Evolutionary conservation across 1,140 invertebrate genomes (phyloP).

Genomic region (Papilio polytes): DNA sequence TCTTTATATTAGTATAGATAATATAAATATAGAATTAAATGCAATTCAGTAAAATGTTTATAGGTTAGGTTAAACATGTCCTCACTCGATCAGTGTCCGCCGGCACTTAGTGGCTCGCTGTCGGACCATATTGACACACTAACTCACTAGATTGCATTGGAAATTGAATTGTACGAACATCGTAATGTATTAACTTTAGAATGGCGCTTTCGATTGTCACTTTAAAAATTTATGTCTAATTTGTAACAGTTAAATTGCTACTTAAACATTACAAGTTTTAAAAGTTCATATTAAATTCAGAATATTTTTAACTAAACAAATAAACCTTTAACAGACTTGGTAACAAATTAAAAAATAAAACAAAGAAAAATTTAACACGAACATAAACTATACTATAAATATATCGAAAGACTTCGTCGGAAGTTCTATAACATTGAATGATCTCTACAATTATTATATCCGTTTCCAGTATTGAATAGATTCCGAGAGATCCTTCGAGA

Average conservation of each 20-base stretch:
- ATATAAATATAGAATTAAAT: background rate
- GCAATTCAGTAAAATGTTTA: background rate
- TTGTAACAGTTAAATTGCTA: no score
- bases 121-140: conserved; percentile 8
- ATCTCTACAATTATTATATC: background rate
- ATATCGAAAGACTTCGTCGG: background rate
- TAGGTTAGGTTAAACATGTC: conserved; percentile 1
- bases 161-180: background rate
- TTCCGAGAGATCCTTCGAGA: background rate
- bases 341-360: background rate
- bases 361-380: background rate
- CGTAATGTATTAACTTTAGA: background rate
- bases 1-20: no score
- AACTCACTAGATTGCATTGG: conserved; percentile 15
- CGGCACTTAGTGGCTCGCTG: conserved; percentile 8
- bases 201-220: background rate
- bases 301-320: no score
- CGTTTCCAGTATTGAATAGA: background rate
- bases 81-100: background rate
- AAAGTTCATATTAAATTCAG: no score
- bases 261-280: no score
- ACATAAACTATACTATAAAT: background rate
- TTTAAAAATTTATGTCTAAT: background rate
- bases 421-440: background rate
- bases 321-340: no score